These are phyloP conservation scores for Pocillopora damicornis DNA, from an alignment of 64 coral and sea anemone species.

Conservation along the genomic window DNA sequence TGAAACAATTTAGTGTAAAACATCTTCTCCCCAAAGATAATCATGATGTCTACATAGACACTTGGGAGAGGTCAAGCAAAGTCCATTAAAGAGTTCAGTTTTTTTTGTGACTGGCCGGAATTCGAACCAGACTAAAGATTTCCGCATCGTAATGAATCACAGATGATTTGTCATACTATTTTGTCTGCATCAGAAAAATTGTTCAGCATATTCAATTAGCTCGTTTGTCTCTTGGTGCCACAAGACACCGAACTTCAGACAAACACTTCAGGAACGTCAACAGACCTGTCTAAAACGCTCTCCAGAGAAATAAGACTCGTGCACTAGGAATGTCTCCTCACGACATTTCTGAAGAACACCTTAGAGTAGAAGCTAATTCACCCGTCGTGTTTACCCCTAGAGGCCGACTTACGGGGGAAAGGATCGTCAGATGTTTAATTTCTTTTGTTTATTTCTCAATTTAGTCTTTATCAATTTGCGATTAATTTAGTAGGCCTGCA, in stretches of 20 bases:
- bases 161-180: not conserved
- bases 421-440: no score
- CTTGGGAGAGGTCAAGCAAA: not conserved
- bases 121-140: not conserved
- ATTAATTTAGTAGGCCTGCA: no score
- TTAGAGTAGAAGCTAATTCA: no score
- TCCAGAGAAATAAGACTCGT: no score
- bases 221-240: not conserved
- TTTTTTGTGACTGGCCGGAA: not conserved
- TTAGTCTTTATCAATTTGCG: no score
- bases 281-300: not conserved
- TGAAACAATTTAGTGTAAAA: no score
- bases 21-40: no score
- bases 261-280: not conserved
- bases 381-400: no score
- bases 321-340: not conserved
- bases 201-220: not conserved
- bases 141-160: not conserved
- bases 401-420: no score
- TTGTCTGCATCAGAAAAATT: not conserved
- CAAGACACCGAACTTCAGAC: not conserved
- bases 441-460: no score
- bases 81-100: not conserved
- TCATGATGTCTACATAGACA: not conserved
- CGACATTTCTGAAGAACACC: not conserved